Evolutionary conservation across 2,797 vertebrate species (phyloP), one percentile per base, ranked within the genome.

Genomic region (Rhabdophis nuchalis): DNA sequence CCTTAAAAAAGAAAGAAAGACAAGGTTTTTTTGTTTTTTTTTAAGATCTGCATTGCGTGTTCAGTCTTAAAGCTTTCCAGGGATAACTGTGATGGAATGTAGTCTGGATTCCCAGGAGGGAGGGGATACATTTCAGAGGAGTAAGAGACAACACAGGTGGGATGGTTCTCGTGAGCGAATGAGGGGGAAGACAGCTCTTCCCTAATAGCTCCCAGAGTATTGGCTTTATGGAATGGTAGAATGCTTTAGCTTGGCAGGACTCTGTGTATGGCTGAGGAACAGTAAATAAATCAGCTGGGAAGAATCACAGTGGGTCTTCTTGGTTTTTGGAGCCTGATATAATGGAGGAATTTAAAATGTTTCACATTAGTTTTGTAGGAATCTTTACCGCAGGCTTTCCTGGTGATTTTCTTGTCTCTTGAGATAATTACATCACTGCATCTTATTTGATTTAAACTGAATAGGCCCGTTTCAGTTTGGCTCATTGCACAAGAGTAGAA

Each of bases 391-490:
- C 6, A 85, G 52, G 0, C 87, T 53, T 85, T 88, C 77, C 4
- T 85, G 90, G 58, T 93, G 29, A 29, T 93, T 96, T 94, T 91
- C 89, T 89, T 88, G 56, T 92, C 88, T 86, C 57, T 2, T 89
- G 92, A 91, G 57, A 36, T 7, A 2, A 77, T 50, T 90, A 82
- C 0, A 0, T 54, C 60, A 93, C 88, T 53, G 46, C 27, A 29
- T 10, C 58, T 46, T 56, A 1, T 82, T 86, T 94, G 18, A 27
- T 89, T 92, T 88, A 95, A 95, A 95, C 90, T 89, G 92, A 89
- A 94, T 95, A 95, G 53, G 32, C 87, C 72, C 93, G 5, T 36
- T 94, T 96, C 94, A 85, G 10, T 95, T 93, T 89, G 93, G 91
- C 93, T 87, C 6, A 53, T 90, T 93, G 77, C 0, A 0, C 92